A percentile compares a stretch with the other conserved stretches of the same genome.
These are phyloP conservation scores for Pentalonia nigronervosa DNA, from an alignment of 1,140 invertebrate genomes.

Conservation along the genomic window DNA sequence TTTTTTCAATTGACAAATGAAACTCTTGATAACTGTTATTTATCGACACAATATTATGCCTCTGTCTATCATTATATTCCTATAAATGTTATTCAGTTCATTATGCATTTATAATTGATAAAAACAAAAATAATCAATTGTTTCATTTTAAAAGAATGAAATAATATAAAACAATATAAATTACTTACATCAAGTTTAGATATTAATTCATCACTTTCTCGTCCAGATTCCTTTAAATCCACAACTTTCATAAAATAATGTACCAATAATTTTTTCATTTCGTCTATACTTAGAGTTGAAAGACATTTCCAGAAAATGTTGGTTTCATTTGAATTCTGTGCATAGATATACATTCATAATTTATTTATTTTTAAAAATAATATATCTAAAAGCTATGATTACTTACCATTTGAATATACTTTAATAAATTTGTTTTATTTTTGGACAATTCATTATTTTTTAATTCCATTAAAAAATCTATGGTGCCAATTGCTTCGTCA, in stretches of 20 bases:
- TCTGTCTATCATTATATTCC: conserved; percentile 21
- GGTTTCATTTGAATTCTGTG: conserved; percentile 29
- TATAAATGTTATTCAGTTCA: background rate
- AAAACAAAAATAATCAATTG: too few species aligned
- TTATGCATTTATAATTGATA: too few species aligned
- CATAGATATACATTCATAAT: background rate
- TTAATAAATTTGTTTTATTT: background rate
- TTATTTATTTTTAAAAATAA: too few species aligned
- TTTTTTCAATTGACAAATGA: conserved; percentile 41
- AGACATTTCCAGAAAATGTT: background rate
- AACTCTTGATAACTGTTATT: conserved; percentile 47
- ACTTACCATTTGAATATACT: background rate
- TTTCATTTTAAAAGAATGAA: too few species aligned
- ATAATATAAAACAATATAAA: background rate
- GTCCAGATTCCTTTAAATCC: conserved; percentile 41
- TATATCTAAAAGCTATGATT: background rate
- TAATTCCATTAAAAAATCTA: conserved; percentile 49
- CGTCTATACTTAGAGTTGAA: background rate
- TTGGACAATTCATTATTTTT: conserved; percentile 8
- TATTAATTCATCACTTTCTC: conserved; percentile 51
- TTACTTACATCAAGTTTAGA: conserved; percentile 47
- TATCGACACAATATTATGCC: background rate
- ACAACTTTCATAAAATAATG: conserved; percentile 36
- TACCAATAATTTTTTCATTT: conserved; percentile 30
- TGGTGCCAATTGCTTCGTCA: conserved; percentile 36